Conservation (phyloP, 1,140 invertebrate species). For the Lepidostoma basale region DNA sequence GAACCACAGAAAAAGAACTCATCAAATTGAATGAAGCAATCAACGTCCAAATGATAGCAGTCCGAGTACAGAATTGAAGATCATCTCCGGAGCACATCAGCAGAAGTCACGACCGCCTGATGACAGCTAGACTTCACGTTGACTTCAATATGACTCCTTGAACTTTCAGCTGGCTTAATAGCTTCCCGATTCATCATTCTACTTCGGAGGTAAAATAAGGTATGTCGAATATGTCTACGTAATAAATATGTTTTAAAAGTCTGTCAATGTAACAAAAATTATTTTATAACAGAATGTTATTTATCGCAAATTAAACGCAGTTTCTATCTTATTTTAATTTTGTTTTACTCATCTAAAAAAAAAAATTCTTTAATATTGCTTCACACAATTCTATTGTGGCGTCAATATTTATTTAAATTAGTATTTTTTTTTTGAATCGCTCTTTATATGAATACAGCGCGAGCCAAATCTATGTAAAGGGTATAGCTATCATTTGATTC, state of each 20-base stretch:
- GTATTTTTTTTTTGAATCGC: too few relatives aligned
- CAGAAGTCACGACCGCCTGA: constrained; percentile 13
- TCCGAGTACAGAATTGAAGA: not conserved
- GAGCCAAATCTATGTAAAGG: too few relatives aligned
- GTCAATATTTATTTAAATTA: too few relatives aligned
- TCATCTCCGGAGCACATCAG: not conserved
- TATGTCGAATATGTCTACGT: not conserved
- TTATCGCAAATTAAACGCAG: not conserved
- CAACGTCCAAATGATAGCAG: not conserved
- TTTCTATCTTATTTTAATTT: not conserved
- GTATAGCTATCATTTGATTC: too few relatives aligned
- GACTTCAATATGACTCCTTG: constrained; percentile 14
- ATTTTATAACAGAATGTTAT: not conserved
- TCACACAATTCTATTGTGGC: too few relatives aligned
- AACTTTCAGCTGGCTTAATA: not conserved
- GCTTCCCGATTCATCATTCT: constrained; percentile 9
- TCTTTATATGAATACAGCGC: too few relatives aligned
- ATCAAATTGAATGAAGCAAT: constrained; percentile 1
- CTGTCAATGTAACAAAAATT: not conserved
- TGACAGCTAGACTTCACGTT: not conserved
- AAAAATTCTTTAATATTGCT: too few relatives aligned
- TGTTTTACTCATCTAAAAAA: not conserved
- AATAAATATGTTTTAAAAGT: not conserved
- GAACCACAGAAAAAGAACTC: not conserved
- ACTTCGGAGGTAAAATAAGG: not conserved